Base-by-base conservation (phyloP, 1,140 invertebrate genomes). In the Medauroidea extradentata region DNA sequence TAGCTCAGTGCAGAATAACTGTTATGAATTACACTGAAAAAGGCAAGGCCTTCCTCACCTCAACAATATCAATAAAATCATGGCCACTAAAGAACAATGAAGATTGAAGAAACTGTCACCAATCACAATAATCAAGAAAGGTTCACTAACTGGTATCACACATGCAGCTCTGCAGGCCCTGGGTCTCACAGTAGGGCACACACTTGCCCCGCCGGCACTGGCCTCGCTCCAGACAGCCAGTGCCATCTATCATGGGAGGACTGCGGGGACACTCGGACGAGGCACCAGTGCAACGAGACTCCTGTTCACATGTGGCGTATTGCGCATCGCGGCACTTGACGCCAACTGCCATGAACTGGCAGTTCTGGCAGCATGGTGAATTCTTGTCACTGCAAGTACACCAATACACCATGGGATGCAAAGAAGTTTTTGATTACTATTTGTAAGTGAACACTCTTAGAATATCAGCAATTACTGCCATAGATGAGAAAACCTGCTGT, bases 91-190 rank as follows among this genome's bases (percentile, higher is more conserved):
- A n/a, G n/a, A n/a, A n/a, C n/a, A n/a, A n/a, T n/a, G n/a, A n/a
- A n/a, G n/a, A n/a, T n/a, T n/a, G n/a, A n/a, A n/a, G n/a, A n/a
- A n/a, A n/a, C n/a, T n/a, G n/a, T n/a, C n/a, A n/a, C n/a, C n/a
- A n/a, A n/a, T n/a, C n/a, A n/a, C n/a, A n/a, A n/a, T n/a, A n/a
- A n/a, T n/a, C n/a, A n/a, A n/a, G n/a, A n/a, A n/a, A n/a, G n/a
- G n/a, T n/a, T n/a, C 44, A 73, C 83, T 77, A 81, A 90, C 93
- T 88, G 63, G 88, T 90, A 70, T 96, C 93, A 75, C 94, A 97
- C 89, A 96, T 94, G 77, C 94, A 96, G 73, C 92, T 94, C 71
- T 93, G 89, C 66, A 90, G 78, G 38, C 90, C 91, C 70, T 93
- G 89, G 2, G 90, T 94, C 77, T 96, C 93, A 74, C 94, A 97